Evolutionary conservation across 2,888 invertebrate genomes (phyloP), one percentile per base, ranked within the genome.

Genomic region (Euzophera pinguis): DNA sequence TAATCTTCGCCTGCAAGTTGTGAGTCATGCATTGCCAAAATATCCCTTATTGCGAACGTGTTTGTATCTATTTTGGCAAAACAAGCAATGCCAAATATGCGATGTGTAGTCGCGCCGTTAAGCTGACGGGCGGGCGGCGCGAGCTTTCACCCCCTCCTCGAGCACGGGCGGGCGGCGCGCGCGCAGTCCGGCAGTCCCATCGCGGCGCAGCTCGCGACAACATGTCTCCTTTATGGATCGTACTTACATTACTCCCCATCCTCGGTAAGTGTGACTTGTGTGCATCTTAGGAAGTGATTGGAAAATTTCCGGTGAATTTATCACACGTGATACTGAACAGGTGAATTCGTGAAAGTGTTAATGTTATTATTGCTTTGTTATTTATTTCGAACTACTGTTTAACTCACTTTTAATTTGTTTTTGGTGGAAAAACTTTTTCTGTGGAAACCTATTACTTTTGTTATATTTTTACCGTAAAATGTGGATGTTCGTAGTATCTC

Each of bases 201-300:
- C 86, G 87, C 85, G 84, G 73, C 84, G 74, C 74, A 72, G 76
- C 73, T 73, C 78, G 88, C 85, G 86, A 76, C 81, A 80, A 78
- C 88, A 90, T 90, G 89, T 83, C 80, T 81, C 81, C 78, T 72
- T 69, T 87, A 81, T 90, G 89, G 89, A 77, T 88, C 72, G 79
- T 87, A 70, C 76, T 90, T 58, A 75, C 82, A 66, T 79, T 89
- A 76, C 87, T 90, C 84, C 89, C 89, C 74, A 71, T 87, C 57
- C 75, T 90, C 80, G 89, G 89, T 90, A 89, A 89, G 89, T 88
- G 67, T 55, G 61, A 58, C 64, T 60, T 68, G 70, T 71, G 67
- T 43, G 35, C 43, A 43, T 43, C 32, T 43, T 41, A 43, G 69
- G 73, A 72, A 71, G 75, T 75, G 76, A 59, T 34, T 38, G 53